Evolutionary conservation across 2,113 vertebrate genomes (phyloP).

Genomic region (Tupaia chinensis): DNA sequence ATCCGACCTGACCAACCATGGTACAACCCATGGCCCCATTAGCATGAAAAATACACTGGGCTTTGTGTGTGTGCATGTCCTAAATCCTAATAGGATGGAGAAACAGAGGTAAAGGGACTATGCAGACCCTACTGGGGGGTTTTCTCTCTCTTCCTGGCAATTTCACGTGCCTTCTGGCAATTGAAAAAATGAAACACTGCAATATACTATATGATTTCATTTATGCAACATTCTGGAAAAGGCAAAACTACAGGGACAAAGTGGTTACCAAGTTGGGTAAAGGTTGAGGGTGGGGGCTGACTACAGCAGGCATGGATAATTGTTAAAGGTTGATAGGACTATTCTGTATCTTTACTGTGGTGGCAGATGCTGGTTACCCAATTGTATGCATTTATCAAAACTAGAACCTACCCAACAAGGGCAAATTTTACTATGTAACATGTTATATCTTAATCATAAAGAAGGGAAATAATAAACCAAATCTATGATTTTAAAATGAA

Average conservation of each 20-base stretch:
- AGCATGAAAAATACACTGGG: too few species aligned
- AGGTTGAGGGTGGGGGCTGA: neutral
- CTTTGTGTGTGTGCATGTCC: too few species aligned
- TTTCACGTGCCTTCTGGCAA: too few species aligned
- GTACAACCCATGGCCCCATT: too few species aligned
- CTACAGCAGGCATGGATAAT: neutral
- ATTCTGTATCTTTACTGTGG: constrained; percentile 23
- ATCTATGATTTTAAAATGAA: constrained; percentile 17
- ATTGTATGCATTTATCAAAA: constrained; percentile 34
- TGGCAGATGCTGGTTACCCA: neutral
- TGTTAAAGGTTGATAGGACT: neutral
- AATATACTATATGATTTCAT: neutral
- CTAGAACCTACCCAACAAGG: neutral
- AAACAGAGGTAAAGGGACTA: too few species aligned
- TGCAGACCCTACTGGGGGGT: too few species aligned
- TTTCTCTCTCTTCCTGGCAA: too few species aligned
- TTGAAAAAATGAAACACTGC: neutral
- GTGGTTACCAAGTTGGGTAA: neutral
- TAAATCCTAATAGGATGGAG: too few species aligned
- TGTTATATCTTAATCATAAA: constrained; percentile 4
- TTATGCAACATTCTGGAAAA: constrained; percentile 38
- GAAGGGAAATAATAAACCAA: constrained; percentile 11
- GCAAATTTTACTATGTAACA: constrained; percentile 31
- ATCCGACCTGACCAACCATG: too few species aligned
- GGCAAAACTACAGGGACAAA: neutral